phyloP scores from a whole-genome alignment of 2,888 invertebrate genomes.

The Onchidella celtica region DNA sequence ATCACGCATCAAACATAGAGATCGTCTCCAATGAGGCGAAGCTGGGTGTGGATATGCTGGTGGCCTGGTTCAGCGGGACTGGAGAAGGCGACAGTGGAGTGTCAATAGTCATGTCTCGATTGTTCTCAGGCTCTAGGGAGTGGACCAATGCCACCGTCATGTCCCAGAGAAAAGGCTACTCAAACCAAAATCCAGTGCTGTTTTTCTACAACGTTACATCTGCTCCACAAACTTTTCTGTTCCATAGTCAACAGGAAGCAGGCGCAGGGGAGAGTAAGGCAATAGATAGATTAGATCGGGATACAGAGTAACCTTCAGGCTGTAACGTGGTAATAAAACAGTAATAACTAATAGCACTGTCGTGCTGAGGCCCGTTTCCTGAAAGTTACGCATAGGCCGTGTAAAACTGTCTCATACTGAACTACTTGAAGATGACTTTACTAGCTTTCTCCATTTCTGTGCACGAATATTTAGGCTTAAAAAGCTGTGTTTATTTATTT shows the following conservation, averaged over 20 bases:
- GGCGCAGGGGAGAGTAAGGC: conserved; percentile 12
- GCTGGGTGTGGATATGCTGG: conserved; percentile 40
- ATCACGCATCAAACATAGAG: conserved; percentile 55
- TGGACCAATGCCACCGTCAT: conserved; percentile 50
- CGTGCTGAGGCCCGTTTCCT: no score
- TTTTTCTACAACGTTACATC: conserved; percentile 48
- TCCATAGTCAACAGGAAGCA: conserved; percentile 53
- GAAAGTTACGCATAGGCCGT: no score
- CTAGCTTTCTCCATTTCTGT: no score
- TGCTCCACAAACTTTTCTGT: conserved; percentile 30
- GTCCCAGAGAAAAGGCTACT: conserved; percentile 54
- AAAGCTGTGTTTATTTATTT: no score
- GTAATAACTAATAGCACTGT: no score
- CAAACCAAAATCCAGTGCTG: conserved; percentile 56
- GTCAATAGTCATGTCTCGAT: conserved; percentile 51
- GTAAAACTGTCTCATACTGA: no score
- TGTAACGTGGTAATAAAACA: no score
- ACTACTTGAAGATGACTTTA: no score
- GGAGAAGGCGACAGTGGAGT: conserved; percentile 26
- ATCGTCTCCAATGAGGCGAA: conserved; percentile 43
- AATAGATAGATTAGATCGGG: no score
- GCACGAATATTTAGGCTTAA: no score
- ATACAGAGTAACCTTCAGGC: no score
- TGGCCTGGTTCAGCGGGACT: conserved; percentile 51
- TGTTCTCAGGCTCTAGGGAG: conserved; percentile 36